These are phyloP conservation scores for Oxyruncus cristatus DNA, from an alignment of 2,113 vertebrate species.

Conservation along the genomic window DNA sequence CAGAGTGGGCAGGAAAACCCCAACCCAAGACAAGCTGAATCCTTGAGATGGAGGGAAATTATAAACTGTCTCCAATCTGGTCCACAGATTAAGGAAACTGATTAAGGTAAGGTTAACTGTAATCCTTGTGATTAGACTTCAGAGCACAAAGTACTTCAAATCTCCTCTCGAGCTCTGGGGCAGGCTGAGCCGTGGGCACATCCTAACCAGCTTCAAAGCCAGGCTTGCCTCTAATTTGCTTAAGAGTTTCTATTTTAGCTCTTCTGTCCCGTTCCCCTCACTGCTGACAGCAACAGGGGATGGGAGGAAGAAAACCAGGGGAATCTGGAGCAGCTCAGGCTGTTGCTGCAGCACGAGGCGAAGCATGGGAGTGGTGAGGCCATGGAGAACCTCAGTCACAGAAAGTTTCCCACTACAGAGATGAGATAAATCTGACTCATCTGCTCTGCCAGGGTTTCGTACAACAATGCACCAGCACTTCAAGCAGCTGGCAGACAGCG, in stretches of 20 bases:
- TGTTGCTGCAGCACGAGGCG: fast-evolving
- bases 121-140: not conserved
- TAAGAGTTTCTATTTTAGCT: conserved; percentile 42
- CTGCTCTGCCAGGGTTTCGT: not conserved
- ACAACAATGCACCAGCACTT: not conserved
- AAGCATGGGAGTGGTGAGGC: not conserved
- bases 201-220: not conserved
- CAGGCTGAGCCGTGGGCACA: not conserved
- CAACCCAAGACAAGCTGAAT: not conserved
- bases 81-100: not conserved
- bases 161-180: not conserved
- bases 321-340: not conserved
- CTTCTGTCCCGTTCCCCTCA: not conserved
- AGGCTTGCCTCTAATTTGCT: not conserved
- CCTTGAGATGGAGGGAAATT: not conserved
- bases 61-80: not conserved
- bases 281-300: not conserved
- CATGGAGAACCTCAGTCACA: not conserved
- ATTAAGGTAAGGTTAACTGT: conserved; percentile 21
- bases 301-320: not conserved
- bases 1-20: not conserved
- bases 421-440: not conserved
- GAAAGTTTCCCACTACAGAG: not conserved
- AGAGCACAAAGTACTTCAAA: conserved; percentile 25
- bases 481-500: not conserved